A percentile compares a stretch with the other conserved stretches of the same genome.
phyloP scores from a whole-genome alignment of 2,888 invertebrate genomes.

The Portevinia maculata region DNA sequence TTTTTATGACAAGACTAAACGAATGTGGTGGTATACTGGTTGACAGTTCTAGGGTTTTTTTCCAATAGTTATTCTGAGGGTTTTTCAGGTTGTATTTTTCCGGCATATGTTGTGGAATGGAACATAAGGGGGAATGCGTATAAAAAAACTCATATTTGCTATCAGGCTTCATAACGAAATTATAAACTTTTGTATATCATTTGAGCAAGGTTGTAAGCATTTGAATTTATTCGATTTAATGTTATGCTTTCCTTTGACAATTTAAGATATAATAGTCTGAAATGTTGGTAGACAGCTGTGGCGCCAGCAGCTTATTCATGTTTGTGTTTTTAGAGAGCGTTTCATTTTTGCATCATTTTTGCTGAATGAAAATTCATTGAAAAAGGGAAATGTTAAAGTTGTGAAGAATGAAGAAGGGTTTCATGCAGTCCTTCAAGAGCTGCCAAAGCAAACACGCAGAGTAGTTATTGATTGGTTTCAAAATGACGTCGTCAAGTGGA shows the following conservation, averaged over 20 bases:
- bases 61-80: too few relatives aligned
- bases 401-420: too few relatives aligned
- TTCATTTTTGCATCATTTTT: background rate
- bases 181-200: background rate
- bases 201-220: background rate
- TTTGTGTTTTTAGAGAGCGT: background rate
- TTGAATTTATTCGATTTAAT: background rate
- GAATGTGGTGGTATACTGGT: background rate
- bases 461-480: too few relatives aligned
- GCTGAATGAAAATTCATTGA: too few relatives aligned
- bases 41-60: background rate
- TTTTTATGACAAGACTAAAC: conserved; percentile 3
- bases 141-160: background rate
- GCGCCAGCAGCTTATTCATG: background rate
- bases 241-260: background rate
- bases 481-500: too few relatives aligned
- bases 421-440: too few relatives aligned
- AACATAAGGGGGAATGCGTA: background rate
- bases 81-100: too few relatives aligned
- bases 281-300: background rate
- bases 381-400: too few relatives aligned
- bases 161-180: background rate
- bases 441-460: too few relatives aligned
- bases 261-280: background rate
- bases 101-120: too few relatives aligned